Percentiles rank a stretch among this genome's conserved stretches.
Conservation (phyloP, 2,113 vertebrate species). For the Amazona guildingii region DNA sequence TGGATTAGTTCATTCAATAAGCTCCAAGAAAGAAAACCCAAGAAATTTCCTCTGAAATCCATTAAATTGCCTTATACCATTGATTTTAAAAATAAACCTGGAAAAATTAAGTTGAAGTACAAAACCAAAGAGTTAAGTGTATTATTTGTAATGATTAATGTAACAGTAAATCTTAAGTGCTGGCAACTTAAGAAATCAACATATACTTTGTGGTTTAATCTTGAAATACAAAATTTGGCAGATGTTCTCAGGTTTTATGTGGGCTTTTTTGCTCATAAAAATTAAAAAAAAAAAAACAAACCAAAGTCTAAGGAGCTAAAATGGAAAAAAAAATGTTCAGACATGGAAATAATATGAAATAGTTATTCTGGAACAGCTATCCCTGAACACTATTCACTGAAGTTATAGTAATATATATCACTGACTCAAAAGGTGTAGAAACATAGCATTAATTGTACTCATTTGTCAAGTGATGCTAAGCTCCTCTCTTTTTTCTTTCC, state of each 20-base stretch:
- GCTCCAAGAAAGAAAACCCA: not conserved
- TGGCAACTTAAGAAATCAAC: not conserved
- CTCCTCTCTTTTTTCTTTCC: not conserved
- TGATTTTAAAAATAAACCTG: not conserved
- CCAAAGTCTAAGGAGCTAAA: not conserved
- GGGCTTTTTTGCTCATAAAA: not conserved
- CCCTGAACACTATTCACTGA: not conserved
- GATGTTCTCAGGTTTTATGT: not conserved
- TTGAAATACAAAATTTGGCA: not conserved
- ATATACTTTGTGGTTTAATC: not conserved
- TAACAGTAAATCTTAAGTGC: not conserved
- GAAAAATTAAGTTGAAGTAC: not conserved
- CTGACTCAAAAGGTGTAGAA: not conserved
- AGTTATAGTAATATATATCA: not conserved
- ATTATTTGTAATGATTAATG: not conserved
- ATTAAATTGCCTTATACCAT: not conserved
- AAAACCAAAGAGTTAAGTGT: not conserved
- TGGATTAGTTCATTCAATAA: not conserved
- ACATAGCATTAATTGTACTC: not conserved
- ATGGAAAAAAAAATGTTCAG: not conserved
- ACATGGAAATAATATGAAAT: not conserved
- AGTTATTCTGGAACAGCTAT: not conserved
- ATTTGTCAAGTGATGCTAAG: not conserved
- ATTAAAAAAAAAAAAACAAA: not conserved
- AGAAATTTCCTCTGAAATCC: not conserved